phyloP scores from a whole-genome alignment of 92 coral and sea anemone genomes.

The Actinernus sp. region DNA sequence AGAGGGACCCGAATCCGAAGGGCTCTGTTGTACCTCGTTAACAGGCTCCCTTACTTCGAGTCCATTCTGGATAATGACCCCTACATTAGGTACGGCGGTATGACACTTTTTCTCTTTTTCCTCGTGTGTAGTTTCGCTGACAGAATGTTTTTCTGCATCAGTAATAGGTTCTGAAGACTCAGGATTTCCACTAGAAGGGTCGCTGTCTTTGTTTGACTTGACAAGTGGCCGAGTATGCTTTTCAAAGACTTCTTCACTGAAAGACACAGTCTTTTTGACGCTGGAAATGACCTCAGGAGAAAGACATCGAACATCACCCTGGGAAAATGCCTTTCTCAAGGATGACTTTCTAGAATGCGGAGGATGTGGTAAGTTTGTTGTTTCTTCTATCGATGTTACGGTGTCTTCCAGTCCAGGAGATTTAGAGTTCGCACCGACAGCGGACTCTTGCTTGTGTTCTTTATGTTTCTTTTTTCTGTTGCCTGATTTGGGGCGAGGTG shows the following conservation, averaged over 20 bases:
- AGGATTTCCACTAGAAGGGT: too few relatives aligned
- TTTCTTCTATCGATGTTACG: not conserved
- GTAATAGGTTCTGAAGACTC: not conserved
- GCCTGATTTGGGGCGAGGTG: conserved; percentile 75
- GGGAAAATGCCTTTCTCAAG: conserved; percentile 58
- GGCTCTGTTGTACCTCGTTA: conserved; percentile 13
- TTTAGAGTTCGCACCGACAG: not conserved
- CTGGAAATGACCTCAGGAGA: conserved; percentile 39
- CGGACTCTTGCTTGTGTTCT: too few relatives aligned
- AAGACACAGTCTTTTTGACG: conserved; percentile 49
- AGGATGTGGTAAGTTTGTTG: conserved; percentile 16
- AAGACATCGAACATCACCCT: conserved; percentile 54
- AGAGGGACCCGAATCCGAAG: conserved; percentile 5
- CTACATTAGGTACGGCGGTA: conserved; percentile 1
- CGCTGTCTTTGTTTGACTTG: not conserved
- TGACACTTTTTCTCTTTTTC: not conserved
- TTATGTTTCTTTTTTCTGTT: conserved; percentile 24
- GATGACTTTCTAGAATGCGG: conserved; percentile 38
- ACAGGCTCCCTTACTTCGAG: conserved; percentile 60
- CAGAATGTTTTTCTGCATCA: not conserved
- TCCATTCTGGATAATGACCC: conserved; percentile 86
- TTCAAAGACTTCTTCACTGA: conserved; percentile 42
- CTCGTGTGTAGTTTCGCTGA: not conserved
- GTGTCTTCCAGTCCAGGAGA: not conserved
- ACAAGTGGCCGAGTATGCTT: not conserved